phyloP scores from a whole-genome alignment of 2,888 invertebrate species.

The Heliconius erato region DNA sequence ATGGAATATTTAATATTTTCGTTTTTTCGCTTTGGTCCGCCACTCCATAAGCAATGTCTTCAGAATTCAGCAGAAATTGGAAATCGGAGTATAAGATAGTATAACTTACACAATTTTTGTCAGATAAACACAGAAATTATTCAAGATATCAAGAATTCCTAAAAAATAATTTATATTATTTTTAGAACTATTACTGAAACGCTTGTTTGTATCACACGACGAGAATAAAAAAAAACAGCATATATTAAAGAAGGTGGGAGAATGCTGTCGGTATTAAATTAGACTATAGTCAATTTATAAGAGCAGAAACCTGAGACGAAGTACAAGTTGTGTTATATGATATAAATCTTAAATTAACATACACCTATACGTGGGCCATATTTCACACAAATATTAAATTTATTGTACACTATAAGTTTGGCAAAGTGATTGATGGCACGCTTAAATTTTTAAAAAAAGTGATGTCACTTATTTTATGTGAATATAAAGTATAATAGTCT shows the following conservation, averaged over 20 bases:
- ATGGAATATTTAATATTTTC: no score
- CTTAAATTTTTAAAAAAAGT: not conserved
- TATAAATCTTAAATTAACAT: slow-evolving; percentile 29
- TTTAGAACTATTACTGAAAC: no score
- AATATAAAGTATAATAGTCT: not conserved
- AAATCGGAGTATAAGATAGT: no score
- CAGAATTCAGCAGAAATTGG: no score
- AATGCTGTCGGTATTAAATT: slow-evolving; percentile 12
- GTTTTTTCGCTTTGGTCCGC: no score
- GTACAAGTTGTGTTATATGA: slow-evolving; percentile 14
- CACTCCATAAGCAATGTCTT: no score
- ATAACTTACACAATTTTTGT: no score
- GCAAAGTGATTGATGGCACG: not conserved
- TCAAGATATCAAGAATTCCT: no score
- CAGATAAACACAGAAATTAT: no score
- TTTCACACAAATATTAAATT: slow-evolving; percentile 34
- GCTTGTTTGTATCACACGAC: not conserved
- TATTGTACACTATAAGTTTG: no score
- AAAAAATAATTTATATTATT: no score
- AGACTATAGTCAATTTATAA: slow-evolving; percentile 7
- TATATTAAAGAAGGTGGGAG: not conserved
- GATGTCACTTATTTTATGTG: not conserved
- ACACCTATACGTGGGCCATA: not conserved
- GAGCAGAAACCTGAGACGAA: slow-evolving; percentile 16
- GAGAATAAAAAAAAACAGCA: not conserved